phyloP scores from a whole-genome alignment of 2,113 vertebrate species.

The Bubo bubo region DNA sequence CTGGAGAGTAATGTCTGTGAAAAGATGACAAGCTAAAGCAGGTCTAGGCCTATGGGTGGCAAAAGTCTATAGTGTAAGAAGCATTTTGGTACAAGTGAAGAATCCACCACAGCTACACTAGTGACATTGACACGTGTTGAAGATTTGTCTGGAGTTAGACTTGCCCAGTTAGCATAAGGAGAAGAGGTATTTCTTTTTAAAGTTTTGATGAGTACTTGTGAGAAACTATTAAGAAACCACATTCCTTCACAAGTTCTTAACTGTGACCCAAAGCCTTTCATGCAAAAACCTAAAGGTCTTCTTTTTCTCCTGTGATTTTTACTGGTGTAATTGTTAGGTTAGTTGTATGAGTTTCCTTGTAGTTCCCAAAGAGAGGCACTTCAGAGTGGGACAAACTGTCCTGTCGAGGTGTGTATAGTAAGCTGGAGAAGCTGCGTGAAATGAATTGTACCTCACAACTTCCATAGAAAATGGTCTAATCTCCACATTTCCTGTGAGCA shows the following conservation, averaged over 20 bases:
- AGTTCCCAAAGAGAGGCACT: not conserved
- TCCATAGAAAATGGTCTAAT: not conserved
- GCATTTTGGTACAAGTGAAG: not conserved
- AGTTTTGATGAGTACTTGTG: not conserved
- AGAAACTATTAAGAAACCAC: not conserved
- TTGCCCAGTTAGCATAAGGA: not conserved
- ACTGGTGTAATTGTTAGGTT: not conserved
- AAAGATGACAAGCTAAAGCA: not conserved
- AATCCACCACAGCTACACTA: not conserved
- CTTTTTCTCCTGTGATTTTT: not conserved
- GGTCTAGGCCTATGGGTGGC: not conserved
- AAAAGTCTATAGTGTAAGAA: not conserved
- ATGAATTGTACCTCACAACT: rapidly evolving
- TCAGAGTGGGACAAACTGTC: not conserved
- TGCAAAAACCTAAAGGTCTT: not conserved
- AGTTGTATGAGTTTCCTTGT: not conserved
- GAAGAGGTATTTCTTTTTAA: not conserved
- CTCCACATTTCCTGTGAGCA: not conserved
- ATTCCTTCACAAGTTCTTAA: not conserved
- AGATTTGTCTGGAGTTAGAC: not conserved
- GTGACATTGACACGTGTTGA: not conserved
- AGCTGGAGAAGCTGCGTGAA: not conserved
- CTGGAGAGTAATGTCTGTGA: not conserved
- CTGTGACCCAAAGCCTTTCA: not conserved
- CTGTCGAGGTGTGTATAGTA: not conserved